Percentiles rank a stretch among this genome's conserved stretches.
phyloP scores from a whole-genome alignment of 2,113 vertebrate species.

The Phyllostomus discolor region DNA sequence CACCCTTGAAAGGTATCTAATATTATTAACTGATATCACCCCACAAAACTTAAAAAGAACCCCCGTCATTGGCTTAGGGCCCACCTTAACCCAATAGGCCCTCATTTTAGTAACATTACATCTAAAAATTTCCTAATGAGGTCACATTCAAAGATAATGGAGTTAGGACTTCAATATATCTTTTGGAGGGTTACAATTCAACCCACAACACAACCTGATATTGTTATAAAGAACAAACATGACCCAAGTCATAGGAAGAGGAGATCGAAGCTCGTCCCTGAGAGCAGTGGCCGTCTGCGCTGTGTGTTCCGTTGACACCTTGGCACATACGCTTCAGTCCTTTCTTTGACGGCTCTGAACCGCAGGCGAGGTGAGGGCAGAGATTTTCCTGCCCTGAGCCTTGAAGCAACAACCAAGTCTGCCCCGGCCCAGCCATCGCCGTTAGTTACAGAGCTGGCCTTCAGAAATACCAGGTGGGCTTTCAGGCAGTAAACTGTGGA shows the following conservation, averaged over 20 bases:
- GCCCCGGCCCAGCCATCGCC: background rate
- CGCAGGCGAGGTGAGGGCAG: background rate
- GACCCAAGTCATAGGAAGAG: background rate
- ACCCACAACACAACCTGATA: background rate
- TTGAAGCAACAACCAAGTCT: background rate
- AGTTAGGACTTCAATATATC: background rate
- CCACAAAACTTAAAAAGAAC: background rate
- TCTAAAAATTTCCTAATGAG: background rate
- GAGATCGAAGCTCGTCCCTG: background rate
- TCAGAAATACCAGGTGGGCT: background rate
- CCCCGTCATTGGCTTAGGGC: too few species aligned
- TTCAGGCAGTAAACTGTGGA: background rate
- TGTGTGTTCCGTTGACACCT: background rate
- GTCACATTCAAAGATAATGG: background rate
- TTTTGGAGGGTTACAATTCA: background rate
- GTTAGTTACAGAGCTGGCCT: background rate
- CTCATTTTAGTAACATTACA: background rate
- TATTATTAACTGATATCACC: background rate
- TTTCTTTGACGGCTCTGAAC: background rate
- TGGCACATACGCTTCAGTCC: background rate
- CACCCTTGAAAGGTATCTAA: background rate
- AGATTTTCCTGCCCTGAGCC: background rate
- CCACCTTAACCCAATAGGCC: rapidly evolving
- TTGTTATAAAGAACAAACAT: background rate
- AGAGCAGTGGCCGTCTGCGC: background rate